Evolutionary conservation across 2,797 vertebrate genomes (phyloP).

Genomic region (Paguma larvata): DNA sequence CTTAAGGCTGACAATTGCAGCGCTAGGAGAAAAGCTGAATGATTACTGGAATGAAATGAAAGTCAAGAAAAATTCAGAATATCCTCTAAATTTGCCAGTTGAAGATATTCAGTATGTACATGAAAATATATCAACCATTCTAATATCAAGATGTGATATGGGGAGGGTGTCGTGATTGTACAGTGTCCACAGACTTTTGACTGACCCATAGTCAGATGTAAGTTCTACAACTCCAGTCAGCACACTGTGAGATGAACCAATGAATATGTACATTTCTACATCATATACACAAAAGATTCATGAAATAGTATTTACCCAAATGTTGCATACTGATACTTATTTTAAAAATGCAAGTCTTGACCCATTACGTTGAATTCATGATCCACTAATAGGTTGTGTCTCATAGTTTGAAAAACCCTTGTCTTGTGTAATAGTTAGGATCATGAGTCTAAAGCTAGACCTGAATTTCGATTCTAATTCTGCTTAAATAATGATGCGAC

Average conservation of each 20-base stretch:
- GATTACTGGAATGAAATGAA: conserved; percentile 96
- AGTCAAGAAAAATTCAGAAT: conserved; percentile 87
- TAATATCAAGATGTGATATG: not conserved
- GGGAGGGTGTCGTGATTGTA: not conserved
- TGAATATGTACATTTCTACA: not conserved
- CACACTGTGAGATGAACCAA: not conserved
- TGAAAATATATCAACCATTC: not conserved
- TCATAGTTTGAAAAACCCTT: not conserved
- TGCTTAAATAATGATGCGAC: not conserved
- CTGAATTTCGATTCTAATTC: conserved; percentile 29
- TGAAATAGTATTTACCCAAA: not conserved
- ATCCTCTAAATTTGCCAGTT: conserved; percentile 88
- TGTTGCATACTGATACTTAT: not conserved
- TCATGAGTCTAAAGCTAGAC: not conserved
- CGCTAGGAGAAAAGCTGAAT: conserved; percentile 93
- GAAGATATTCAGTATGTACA: conserved; percentile 90
- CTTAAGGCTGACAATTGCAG: conserved; percentile 92
- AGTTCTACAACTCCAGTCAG: not conserved
- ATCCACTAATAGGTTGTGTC: not conserved
- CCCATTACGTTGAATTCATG: not conserved
- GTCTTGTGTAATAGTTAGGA: not conserved
- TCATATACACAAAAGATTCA: not conserved
- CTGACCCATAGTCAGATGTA: not conserved
- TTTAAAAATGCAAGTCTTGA: not conserved
- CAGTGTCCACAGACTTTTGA: not conserved